These are phyloP conservation scores for Papilio elwesi DNA, from an alignment of 2,888 invertebrate genomes.

Conservation along the genomic window DNA sequence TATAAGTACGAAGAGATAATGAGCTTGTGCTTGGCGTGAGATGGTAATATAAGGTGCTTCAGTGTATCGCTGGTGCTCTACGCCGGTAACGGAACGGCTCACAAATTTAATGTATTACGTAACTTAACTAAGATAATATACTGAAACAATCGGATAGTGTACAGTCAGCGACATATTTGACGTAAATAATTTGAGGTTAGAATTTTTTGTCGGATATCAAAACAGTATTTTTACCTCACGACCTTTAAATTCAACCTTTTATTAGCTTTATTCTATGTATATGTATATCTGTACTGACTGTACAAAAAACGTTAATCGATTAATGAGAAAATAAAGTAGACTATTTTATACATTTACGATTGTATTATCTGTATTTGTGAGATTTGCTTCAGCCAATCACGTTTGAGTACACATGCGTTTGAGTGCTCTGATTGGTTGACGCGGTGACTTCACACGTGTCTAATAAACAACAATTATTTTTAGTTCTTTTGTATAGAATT, in stretches of 20 bases:
- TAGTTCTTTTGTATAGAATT: conserved; percentile 16
- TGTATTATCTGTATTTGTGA: conserved; percentile 21
- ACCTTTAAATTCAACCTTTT: too few relatives aligned
- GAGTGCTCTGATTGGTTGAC: conserved; percentile 4
- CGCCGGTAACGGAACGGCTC: conserved; percentile 32
- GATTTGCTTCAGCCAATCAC: conserved; percentile 18
- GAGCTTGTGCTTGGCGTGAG: conserved; percentile 37
- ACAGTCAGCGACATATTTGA: neutral
- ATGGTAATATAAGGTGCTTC: conserved; percentile 59
- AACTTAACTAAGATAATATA: conserved; percentile 14
- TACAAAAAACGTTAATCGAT: conserved; percentile 1
- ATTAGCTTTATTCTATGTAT: neutral
- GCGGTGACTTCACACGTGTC: neutral
- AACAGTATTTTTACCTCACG: too few relatives aligned
- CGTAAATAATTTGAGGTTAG: neutral
- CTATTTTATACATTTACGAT: conserved; percentile 13
- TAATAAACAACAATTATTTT: neutral
- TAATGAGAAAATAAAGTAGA: neutral
- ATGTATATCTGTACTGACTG: conserved; percentile 6
- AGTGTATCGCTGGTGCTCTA: conserved; percentile 69
- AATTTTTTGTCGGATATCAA: neutral
- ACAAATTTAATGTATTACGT: conserved; percentile 21
- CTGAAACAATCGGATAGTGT: neutral
- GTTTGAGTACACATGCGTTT: neutral
- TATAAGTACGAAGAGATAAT: conserved; percentile 41